Evolutionary conservation across 1,140 invertebrate genomes (phyloP).

Genomic region (Zaprionus kolodkinae): DNA sequence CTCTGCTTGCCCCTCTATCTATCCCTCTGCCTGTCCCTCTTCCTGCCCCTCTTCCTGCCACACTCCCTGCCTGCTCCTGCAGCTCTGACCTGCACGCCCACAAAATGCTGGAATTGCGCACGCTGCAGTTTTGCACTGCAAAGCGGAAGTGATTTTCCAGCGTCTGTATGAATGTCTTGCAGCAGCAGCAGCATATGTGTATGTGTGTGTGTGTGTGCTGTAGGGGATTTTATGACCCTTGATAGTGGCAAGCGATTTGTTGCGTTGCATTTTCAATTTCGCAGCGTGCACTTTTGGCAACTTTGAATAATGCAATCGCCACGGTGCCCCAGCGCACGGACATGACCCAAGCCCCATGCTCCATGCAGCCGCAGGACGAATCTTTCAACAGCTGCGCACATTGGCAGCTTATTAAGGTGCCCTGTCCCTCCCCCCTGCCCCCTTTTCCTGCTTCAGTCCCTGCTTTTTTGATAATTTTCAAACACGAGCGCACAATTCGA

Average conservation of each 20-base stretch:
- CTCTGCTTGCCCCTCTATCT: not conserved
- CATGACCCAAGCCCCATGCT: slow-evolving; percentile 12
- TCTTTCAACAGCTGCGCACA: slow-evolving; percentile 41
- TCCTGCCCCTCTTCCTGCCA: slow-evolving; percentile 20
- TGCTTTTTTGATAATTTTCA: slow-evolving; percentile 58
- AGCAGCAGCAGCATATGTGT: not conserved
- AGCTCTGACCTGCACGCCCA: not conserved
- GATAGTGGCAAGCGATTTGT: slow-evolving; percentile 80
- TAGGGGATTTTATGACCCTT: slow-evolving; percentile 74
- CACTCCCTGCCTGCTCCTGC: too few relatives aligned
- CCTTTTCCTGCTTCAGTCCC: too few relatives aligned
- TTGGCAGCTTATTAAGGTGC: slow-evolving; percentile 68
- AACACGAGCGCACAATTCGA: slow-evolving; percentile 67
- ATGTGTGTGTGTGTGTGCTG: slow-evolving; percentile 17
- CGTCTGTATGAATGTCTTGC: slow-evolving; percentile 13
- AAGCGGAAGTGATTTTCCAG: slow-evolving; percentile 78
- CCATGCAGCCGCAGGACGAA: not conserved
- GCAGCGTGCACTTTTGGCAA: slow-evolving; percentile 68
- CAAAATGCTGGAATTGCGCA: slow-evolving; percentile 63
- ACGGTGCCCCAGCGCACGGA: slow-evolving; percentile 34
- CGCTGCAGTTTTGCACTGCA: slow-evolving; percentile 61
- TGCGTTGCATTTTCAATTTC: slow-evolving; percentile 80
- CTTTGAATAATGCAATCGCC: slow-evolving; percentile 77
- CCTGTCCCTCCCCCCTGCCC: not conserved
- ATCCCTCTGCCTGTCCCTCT: not conserved